These are phyloP conservation scores for Heliconius ethilla DNA, from an alignment of 2,888 invertebrate species.

Conservation along the genomic window DNA sequence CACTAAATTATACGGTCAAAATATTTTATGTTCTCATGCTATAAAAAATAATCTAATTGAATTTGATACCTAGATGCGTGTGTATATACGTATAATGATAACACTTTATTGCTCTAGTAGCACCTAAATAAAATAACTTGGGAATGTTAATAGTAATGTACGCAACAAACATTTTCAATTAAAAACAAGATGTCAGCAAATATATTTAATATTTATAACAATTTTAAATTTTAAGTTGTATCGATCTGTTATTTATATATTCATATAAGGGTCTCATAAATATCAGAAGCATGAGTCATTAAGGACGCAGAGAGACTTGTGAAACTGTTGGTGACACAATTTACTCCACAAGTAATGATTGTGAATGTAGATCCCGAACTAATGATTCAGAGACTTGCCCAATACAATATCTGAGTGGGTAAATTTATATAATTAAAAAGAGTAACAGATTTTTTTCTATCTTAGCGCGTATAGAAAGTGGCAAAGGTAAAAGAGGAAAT, in stretches of 20 bases:
- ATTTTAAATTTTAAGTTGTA: background rate
- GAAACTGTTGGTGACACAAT: background rate
- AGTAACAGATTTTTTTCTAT: background rate
- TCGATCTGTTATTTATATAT: background rate
- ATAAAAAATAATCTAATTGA: conserved; percentile 38
- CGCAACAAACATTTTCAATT: background rate
- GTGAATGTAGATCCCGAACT: background rate
- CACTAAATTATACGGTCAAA: conserved; percentile 37
- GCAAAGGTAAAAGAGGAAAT: conserved; percentile 10
- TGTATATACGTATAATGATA: conserved; percentile 25
- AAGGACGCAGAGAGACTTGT: background rate
- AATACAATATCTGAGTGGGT: background rate
- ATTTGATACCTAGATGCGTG: conserved; percentile 38
- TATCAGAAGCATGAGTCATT: background rate
- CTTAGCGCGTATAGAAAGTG: background rate
- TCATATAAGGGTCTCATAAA: background rate
- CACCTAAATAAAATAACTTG: conserved; percentile 10
- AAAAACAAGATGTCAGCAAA: background rate
- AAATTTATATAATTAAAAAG: background rate
- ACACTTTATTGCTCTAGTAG: background rate
- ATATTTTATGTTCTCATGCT: conserved; percentile 40
- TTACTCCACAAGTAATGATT: background rate
- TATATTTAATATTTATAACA: background rate
- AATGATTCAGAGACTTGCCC: background rate
- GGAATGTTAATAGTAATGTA: background rate